A percentile compares a stretch with the other conserved stretches of the same genome.
Conservation (phyloP, 2,113 vertebrate species). For the Probosciger aterrimus region DNA sequence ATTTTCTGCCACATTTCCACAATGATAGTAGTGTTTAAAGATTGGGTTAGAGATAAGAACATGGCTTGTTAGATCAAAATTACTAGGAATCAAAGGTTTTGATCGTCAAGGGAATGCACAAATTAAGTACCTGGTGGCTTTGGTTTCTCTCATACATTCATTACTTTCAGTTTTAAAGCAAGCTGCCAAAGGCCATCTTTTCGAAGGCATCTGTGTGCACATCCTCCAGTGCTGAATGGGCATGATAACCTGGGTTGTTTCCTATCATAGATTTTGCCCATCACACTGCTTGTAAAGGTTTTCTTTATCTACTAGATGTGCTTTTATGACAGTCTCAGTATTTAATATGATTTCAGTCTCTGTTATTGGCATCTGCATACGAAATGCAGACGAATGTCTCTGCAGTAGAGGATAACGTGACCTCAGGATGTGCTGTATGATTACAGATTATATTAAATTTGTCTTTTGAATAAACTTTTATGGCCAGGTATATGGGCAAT, state of each 20-base stretch:
- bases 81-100: neutral
- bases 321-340: neutral
- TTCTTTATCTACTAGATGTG: neutral
- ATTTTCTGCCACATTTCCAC: neutral
- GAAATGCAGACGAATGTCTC: neutral
- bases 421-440: neutral
- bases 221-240: neutral
- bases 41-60: neutral
- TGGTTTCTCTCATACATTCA: neutral
- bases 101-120: neutral
- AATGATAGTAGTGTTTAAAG: neutral
- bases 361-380: conserved; percentile 18
- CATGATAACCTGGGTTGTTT: neutral
- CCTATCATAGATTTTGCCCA: neutral
- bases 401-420: neutral
- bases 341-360: neutral
- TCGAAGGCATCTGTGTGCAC: neutral
- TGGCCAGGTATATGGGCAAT: neutral
- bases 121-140: neutral
- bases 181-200: neutral
- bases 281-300: neutral
- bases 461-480: conserved; percentile 18
- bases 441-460: neutral
- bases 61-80: neutral
- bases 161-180: neutral